Evolutionary conservation across 92 coral and sea anemone species (phyloP).

Genomic region (Epizoanthus rinbou): DNA sequence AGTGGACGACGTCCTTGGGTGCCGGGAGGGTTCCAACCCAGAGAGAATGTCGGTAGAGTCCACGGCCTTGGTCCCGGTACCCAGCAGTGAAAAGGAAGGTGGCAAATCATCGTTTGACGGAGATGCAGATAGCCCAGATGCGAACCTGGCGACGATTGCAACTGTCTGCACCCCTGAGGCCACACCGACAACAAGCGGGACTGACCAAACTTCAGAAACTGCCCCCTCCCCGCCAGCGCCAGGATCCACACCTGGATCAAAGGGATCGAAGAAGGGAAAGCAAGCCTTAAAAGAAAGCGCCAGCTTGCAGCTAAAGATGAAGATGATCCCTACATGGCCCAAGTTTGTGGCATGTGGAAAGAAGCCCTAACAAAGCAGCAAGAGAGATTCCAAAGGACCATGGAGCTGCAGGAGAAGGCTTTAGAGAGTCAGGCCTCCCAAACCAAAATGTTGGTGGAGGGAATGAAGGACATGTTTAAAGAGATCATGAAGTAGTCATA

Average conservation of each 20-base stretch:
- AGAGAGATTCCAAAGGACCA: conserved; percentile 42
- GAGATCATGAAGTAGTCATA: conserved; percentile 39
- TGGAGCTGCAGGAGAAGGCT: conserved; percentile 47
- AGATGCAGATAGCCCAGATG: conserved; percentile 34
- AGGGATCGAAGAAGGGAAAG: conserved; percentile 34
- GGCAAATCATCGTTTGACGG: conserved; percentile 26
- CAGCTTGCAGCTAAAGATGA: conserved; percentile 31
- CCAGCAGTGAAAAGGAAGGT: conserved; percentile 28
- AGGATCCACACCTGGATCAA: conserved; percentile 40
- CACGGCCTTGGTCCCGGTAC: conserved; percentile 46
- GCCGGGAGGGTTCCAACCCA: conserved; percentile 60
- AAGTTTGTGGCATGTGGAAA: conserved; percentile 39
- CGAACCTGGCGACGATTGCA: conserved; percentile 34
- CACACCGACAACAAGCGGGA: conserved; percentile 33
- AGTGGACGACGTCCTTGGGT: conserved; percentile 47
- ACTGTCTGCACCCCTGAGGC: conserved; percentile 36
- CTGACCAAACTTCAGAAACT: conserved; percentile 32
- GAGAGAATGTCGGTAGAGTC: conserved; percentile 57
- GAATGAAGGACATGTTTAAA: conserved; percentile 45
- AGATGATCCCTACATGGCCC: conserved; percentile 36
- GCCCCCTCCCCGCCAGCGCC: conserved; percentile 40
- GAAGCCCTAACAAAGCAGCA: conserved; percentile 46
- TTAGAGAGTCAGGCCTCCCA: conserved; percentile 39
- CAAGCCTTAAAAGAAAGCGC: conserved; percentile 36
- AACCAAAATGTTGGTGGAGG: conserved; percentile 44